phyloP scores from a whole-genome alignment of 2,888 invertebrate genomes.

The Campoplex capitator region DNA sequence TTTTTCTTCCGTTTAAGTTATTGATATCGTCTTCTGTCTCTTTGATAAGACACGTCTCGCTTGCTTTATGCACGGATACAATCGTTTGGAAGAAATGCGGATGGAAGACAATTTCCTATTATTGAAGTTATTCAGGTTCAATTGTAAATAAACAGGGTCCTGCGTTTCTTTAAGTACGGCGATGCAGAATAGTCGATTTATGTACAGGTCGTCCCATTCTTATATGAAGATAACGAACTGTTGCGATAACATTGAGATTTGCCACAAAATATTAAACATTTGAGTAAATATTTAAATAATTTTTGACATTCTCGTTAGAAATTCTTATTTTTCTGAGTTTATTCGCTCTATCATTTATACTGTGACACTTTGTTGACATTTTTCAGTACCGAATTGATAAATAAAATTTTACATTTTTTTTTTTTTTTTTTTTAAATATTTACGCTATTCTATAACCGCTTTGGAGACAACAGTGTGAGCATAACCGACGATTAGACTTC shows the following conservation, averaged over 20 bases:
- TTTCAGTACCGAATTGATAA: slow-evolving; percentile 41
- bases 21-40: slow-evolving; percentile 45
- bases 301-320: neutral
- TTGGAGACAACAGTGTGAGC: slow-evolving; percentile 51
- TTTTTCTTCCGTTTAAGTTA: slow-evolving; percentile 23
- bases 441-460: slow-evolving; percentile 59
- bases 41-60: slow-evolving; percentile 25
- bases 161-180: slow-evolving; percentile 51
- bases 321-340: neutral
- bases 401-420: slow-evolving; percentile 45
- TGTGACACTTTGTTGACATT: neutral
- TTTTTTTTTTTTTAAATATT: slow-evolving; percentile 24
- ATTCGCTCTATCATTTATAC: neutral
- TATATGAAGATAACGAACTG: neutral
- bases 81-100: slow-evolving; percentile 14
- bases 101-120: slow-evolving; percentile 41
- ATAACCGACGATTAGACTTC: slow-evolving; percentile 65
- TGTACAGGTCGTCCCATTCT: slow-evolving; percentile 9
- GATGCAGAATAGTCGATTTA: slow-evolving; percentile 41
- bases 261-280: neutral
- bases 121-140: slow-evolving; percentile 56
- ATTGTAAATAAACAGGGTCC: slow-evolving; percentile 69
- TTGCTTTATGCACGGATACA: neutral
- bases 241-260: neutral
- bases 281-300: neutral